Base-by-base conservation (phyloP, 2,888 invertebrate genomes). In the Lepidochitona cinerea region DNA sequence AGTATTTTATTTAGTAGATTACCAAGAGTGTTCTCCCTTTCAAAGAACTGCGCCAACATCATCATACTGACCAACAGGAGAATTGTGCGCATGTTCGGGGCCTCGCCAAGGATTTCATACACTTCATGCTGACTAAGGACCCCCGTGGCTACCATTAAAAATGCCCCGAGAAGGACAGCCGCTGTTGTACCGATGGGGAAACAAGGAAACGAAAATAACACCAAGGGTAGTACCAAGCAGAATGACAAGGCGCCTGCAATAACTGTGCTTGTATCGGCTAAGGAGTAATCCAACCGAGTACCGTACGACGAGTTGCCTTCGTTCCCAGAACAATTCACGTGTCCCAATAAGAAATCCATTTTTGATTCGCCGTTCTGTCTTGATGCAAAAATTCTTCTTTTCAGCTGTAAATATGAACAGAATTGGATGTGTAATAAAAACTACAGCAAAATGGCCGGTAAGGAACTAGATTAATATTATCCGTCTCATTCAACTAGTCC, bases 41-140 rank as follows among this genome's bases (percentile, higher is more conserved):
- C 79, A 37, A 83, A 70, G 37, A 76, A 83, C 71, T 79, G 77
- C 1, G 78, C 74, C 37, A 83, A 32, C 0, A 82, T 18, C 79
- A 81, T 78, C 77, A 83, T 81, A 3, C 81, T 80, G 2, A 81
- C 54, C 1, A 82, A 70, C n/a, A 82, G 75, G 49, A 79, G 78
- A 9, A 82, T 76, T 3, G 77, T 77, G n/a, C 72, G 54, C 35
- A 82, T 29, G 68, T 75, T 75, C 9, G 73, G 75, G 4, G 23
- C 37, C 37, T 75, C 73, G 18, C 80, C 82, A 3, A 82, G 64
- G 23, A 79, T 64, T 3, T 52, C 67, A 53, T 83, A 83, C 6
- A 72, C 78, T 35, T 79, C 78, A 0, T 66, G 64, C 53, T 80
- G 81, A 0, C 72, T 49, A 29, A 82, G 73, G 0, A 82, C 78